These are phyloP conservation scores for Maccullochella peelii DNA, from an alignment of 2,113 vertebrate species.

Conservation along the genomic window DNA sequence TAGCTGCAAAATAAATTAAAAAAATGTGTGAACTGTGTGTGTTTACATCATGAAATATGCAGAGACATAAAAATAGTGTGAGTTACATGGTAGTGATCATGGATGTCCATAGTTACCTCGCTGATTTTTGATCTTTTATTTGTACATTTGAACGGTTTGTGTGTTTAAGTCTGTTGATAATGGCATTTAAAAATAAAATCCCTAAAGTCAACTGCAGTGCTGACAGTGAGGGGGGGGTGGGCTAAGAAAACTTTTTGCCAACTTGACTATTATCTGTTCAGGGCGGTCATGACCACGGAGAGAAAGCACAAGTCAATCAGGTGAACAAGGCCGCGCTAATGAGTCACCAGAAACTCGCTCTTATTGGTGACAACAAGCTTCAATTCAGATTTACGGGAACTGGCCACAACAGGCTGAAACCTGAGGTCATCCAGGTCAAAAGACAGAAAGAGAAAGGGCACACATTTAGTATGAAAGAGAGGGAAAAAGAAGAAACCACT, in stretches of 20 bases:
- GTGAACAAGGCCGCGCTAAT: slow-evolving; percentile 44
- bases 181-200: neutral
- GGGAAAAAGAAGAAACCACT: neutral
- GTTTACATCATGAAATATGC: slow-evolving; percentile 17
- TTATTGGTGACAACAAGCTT: slow-evolving; percentile 2
- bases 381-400: slow-evolving; percentile 1
- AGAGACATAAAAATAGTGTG: slow-evolving; percentile 6
- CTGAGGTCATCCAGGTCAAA: slow-evolving; percentile 32
- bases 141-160: neutral
- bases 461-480: neutral
- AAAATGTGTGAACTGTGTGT: neutral
- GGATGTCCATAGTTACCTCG: neutral
- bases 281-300: slow-evolving; percentile 39
- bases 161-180: neutral
- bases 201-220: neutral
- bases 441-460: slow-evolving; percentile 1
- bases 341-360: slow-evolving; percentile 19
- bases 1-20: neutral
- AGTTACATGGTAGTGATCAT: slow-evolving; percentile 5
- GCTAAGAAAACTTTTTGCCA: neutral
- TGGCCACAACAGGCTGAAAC: neutral
- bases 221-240: neutral
- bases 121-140: neutral
- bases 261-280: neutral
- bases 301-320: slow-evolving; percentile 15